phyloP scores from a whole-genome alignment of 1,140 invertebrate genomes.

The Caenorhabditis remanei region DNA sequence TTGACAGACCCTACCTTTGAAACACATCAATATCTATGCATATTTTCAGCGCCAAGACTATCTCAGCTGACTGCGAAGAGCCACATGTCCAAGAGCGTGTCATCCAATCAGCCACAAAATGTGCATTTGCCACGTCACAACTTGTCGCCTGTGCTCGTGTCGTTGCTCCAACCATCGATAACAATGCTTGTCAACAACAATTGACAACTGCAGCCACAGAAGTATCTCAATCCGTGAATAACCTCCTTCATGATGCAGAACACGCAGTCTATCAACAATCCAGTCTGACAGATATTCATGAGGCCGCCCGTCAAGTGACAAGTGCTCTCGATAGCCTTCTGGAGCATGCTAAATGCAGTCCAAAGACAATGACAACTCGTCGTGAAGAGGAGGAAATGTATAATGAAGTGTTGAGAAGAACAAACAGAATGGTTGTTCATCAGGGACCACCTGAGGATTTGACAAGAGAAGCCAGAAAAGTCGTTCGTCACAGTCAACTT shows the following conservation, averaged over 20 bases:
- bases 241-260: constrained; percentile 88
- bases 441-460: constrained; percentile 80
- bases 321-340: constrained; percentile 90
- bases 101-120: constrained; percentile 89
- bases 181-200: constrained; percentile 92
- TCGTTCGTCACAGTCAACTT: constrained; percentile 75
- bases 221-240: constrained; percentile 91
- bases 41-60: constrained; percentile 79
- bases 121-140: constrained; percentile 95
- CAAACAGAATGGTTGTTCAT: constrained; percentile 87
- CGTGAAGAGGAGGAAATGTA: constrained; percentile 79
- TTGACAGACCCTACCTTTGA: no score
- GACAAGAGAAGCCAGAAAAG: constrained; percentile 88
- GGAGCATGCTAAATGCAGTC: constrained; percentile 86
- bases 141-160: constrained; percentile 95
- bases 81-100: constrained; percentile 85
- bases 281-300: constrained; percentile 83
- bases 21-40: neutral
- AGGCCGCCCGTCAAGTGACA: constrained; percentile 88
- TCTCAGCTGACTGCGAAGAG: constrained; percentile 85
- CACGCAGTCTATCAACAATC: constrained; percentile 79
- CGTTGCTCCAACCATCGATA: constrained; percentile 85
- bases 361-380: constrained; percentile 72
- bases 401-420: constrained; percentile 84
- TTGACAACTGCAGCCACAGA: constrained; percentile 91